Evolutionary conservation across 2,113 vertebrate species (phyloP).

Genomic region (Stictonetta naevosa): DNA sequence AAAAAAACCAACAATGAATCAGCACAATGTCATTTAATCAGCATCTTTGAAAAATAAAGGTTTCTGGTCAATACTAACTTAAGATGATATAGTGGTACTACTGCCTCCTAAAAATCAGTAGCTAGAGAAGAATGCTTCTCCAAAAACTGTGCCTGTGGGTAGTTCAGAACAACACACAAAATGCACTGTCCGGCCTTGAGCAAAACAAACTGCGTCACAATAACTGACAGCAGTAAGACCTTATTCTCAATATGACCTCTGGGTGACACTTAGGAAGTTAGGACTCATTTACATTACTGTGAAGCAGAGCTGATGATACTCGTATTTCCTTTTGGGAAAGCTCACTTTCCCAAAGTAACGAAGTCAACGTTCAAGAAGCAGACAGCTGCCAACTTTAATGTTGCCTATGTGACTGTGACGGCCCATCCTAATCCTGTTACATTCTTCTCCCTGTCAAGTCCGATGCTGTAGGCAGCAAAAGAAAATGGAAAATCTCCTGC

Average conservation of each 20-base stretch:
- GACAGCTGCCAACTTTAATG: not conserved
- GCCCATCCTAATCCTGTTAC: not conserved
- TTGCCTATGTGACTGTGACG: not conserved
- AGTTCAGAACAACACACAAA: not conserved
- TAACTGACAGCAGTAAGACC: not conserved
- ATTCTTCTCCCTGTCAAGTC: not conserved
- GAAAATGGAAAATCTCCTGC: not conserved
- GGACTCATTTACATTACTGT: not conserved
- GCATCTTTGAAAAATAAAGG: not conserved
- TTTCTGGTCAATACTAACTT: not conserved
- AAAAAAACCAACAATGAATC: not conserved
- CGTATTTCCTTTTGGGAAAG: not conserved
- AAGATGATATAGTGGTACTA: not conserved
- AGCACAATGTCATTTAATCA: not conserved
- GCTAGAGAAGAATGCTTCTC: not conserved
- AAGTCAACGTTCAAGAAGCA: not conserved
- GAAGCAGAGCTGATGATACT: not conserved
- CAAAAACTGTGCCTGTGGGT: not conserved
- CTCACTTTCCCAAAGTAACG: not conserved
- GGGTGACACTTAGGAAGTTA: not conserved
- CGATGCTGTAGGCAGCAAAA: not conserved
- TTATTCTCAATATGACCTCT: not conserved
- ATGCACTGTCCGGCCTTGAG: not conserved
- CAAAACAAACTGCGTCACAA: not conserved
- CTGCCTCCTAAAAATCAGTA: not conserved